phyloP scores from a whole-genome alignment of 2,113 vertebrate genomes.

The Syngnathus floridae region DNA sequence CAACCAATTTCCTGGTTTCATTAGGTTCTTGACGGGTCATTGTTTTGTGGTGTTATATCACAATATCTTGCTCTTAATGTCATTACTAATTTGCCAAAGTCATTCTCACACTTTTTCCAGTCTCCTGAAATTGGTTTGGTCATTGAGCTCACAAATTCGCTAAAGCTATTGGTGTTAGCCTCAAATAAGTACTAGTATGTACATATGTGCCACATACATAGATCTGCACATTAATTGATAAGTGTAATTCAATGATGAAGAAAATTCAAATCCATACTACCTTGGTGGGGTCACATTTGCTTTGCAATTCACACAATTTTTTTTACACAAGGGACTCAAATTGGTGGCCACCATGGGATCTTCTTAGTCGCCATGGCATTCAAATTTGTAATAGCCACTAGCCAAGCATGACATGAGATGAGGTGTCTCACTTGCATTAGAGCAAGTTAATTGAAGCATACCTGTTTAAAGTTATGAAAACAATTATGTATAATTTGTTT shows the following conservation, averaged over 20 bases:
- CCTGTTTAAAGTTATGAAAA: neutral
- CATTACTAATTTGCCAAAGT: too few species aligned
- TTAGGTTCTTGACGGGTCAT: too few species aligned
- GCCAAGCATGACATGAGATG: neutral
- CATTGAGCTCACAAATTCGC: too few species aligned
- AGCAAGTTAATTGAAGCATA: neutral
- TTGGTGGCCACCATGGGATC: neutral
- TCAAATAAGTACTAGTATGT: too few species aligned
- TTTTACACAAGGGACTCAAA: too few species aligned
- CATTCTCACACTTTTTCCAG: too few species aligned
- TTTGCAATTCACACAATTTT: too few species aligned
- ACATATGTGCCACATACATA: neutral
- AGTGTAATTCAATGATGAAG: neutral
- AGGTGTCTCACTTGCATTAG: neutral
- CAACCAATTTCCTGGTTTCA: too few species aligned
- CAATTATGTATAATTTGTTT: neutral
- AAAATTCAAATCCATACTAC: neutral
- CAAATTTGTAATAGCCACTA: neutral
- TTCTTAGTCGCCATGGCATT: neutral
- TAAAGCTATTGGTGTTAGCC: too few species aligned
- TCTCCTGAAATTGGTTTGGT: too few species aligned
- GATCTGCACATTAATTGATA: neutral
- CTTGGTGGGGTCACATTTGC: neutral
- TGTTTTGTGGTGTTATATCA: too few species aligned
- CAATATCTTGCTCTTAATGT: too few species aligned